Percentiles rank a stretch among this genome's conserved stretches.
Evolutionary conservation across 2,888 invertebrate genomes (phyloP).

Genomic region (Temnothorax ravouxi): DNA sequence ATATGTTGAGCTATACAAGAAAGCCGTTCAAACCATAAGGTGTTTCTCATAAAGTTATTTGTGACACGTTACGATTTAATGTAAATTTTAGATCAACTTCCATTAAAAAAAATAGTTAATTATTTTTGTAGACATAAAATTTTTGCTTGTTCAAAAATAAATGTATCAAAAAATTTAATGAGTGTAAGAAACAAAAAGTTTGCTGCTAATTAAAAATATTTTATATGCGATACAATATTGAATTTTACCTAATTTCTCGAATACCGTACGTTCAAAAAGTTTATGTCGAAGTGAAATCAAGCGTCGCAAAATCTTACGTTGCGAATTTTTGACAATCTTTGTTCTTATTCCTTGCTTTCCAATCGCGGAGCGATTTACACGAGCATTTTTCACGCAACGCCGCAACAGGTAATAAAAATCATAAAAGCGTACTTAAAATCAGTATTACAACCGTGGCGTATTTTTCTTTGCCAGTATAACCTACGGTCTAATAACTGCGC

Average conservation of each 20-base stretch:
- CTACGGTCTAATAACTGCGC: not conserved
- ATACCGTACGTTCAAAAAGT: not conserved
- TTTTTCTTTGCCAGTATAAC: constrained; percentile 39
- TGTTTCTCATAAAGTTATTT: not conserved
- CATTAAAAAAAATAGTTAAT: not conserved
- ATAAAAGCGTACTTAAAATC: constrained; percentile 29
- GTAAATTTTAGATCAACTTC: not conserved
- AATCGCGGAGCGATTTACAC: constrained; percentile 29
- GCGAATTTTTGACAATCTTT: not conserved
- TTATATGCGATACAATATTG: not conserved
- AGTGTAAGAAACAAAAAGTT: not conserved
- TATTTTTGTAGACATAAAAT: not conserved
- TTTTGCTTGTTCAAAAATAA: not conserved
- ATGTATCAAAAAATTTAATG: not conserved
- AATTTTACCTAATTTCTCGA: not conserved
- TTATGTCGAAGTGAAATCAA: constrained; percentile 27
- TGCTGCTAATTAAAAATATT: not conserved
- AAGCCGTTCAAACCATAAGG: not conserved
- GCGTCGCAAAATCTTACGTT: not conserved
- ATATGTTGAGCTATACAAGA: constrained; percentile 8
- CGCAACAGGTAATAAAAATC: constrained; percentile 1
- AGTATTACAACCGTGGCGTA: constrained; percentile 35
- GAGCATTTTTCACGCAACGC: not conserved
- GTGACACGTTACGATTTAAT: not conserved
- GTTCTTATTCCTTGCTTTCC: constrained; percentile 21